A percentile compares a stretch with the other conserved stretches of the same genome.
phyloP scores from a whole-genome alignment of 2,888 invertebrate genomes.

The Cyaniris semiargus region DNA sequence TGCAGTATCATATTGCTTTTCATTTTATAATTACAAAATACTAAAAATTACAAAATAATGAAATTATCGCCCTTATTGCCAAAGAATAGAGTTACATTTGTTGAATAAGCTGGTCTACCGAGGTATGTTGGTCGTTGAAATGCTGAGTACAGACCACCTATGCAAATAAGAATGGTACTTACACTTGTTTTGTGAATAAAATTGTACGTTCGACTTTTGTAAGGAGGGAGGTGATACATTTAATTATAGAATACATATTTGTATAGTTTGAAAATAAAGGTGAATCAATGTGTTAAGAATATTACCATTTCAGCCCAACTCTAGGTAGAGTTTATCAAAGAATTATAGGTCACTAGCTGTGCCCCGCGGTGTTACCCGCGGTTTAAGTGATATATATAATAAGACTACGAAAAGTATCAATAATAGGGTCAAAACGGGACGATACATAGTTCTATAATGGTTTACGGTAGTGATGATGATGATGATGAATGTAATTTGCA shows the following conservation, averaged over 20 bases:
- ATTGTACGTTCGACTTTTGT: background rate
- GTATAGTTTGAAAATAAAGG: background rate
- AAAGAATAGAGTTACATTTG: constrained; percentile 26
- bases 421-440: no score
- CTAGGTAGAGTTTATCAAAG: background rate
- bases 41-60: background rate
- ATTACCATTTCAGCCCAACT: background rate
- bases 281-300: background rate
- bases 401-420: no score
- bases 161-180: constrained; percentile 10
- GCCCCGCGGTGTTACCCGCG: no score
- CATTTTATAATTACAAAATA: constrained; percentile 1
- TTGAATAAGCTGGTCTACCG: background rate
- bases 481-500: no score
- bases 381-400: no score
- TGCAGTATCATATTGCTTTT: constrained; percentile 35
- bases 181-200: constrained; percentile 8
- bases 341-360: no score
- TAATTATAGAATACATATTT: background rate
- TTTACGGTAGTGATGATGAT: no score
- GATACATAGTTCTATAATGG: no score
- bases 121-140: background rate
- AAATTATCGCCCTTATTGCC: constrained; percentile 14
- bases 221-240: background rate
- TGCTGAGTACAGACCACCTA: constrained; percentile 20